Conservation (phyloP, 2,113 vertebrate species). For the Plecturocebus donacophilus region DNA sequence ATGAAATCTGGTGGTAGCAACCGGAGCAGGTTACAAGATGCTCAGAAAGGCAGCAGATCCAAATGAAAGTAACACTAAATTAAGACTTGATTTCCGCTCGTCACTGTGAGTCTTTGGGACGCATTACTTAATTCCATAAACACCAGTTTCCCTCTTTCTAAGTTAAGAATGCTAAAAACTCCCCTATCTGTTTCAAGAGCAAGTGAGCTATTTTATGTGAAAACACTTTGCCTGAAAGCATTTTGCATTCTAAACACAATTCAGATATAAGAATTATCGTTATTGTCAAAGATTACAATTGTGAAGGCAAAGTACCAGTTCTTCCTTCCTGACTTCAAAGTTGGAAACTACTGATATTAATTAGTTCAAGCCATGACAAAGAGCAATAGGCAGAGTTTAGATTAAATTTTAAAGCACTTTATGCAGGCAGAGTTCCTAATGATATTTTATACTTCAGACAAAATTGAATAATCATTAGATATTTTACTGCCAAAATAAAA, state of each 20-base stretch:
- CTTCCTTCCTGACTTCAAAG: background rate
- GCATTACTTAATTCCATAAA: background rate
- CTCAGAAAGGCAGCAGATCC: background rate
- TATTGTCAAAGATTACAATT: background rate
- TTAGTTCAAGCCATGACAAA: background rate
- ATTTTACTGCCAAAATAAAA: conserved; percentile 51
- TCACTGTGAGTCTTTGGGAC: background rate
- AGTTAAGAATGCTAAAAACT: background rate
- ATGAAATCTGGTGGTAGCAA: background rate
- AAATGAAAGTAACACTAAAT: background rate
- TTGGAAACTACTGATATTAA: background rate
- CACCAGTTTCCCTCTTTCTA: background rate
- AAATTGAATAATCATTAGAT: conserved; percentile 23
- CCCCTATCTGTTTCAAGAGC: background rate
- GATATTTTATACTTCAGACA: background rate
- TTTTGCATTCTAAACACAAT: background rate
- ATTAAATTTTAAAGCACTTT: background rate
- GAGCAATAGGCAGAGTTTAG: background rate
- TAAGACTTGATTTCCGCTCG: background rate
- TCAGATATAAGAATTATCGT: background rate
- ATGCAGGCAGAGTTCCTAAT: background rate
- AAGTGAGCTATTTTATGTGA: background rate
- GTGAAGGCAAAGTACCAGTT: background rate
- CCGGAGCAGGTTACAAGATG: background rate
- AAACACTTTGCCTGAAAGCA: background rate